phyloP scores from a whole-genome alignment of 2,888 invertebrate species.

The Chaetogeoica ovagalla region DNA sequence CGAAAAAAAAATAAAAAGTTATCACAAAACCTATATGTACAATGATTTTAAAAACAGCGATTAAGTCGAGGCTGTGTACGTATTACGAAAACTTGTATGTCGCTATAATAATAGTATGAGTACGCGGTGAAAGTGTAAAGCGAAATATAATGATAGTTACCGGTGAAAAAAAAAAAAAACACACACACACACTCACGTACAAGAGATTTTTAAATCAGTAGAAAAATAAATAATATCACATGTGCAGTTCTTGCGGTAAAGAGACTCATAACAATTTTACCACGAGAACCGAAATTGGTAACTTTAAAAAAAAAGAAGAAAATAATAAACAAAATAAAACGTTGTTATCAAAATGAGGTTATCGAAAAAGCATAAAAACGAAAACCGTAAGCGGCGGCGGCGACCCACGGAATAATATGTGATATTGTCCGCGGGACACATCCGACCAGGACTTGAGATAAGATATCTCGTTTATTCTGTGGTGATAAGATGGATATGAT shows the following conservation, averaged over 20 bases:
- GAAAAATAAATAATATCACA: conserved; percentile 25
- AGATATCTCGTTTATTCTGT: neutral
- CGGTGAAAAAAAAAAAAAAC: neutral
- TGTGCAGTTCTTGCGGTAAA: conserved; percentile 26
- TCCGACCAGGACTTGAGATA: conserved; percentile 3
- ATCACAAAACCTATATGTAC: neutral
- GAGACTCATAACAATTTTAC: conserved; percentile 21
- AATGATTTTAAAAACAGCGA: neutral
- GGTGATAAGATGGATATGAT: conserved; percentile 8
- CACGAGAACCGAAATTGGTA: conserved; percentile 26
- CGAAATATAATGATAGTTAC: neutral
- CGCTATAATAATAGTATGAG: neutral
- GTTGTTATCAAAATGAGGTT: conserved; percentile 27
- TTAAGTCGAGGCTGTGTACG: neutral
- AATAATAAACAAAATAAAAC: neutral
- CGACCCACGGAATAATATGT: too few species aligned
- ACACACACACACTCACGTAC: neutral
- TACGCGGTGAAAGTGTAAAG: conserved; percentile 18
- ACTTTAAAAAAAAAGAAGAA: neutral
- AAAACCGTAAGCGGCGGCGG: too few species aligned
- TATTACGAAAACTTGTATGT: neutral
- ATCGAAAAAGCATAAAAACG: neutral
- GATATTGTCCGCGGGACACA: too few species aligned
- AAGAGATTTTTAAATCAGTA: conserved; percentile 12
- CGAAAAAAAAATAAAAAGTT: neutral